phyloP scores from a whole-genome alignment of 2,888 invertebrate species.

The Horisme vitalbata region DNA sequence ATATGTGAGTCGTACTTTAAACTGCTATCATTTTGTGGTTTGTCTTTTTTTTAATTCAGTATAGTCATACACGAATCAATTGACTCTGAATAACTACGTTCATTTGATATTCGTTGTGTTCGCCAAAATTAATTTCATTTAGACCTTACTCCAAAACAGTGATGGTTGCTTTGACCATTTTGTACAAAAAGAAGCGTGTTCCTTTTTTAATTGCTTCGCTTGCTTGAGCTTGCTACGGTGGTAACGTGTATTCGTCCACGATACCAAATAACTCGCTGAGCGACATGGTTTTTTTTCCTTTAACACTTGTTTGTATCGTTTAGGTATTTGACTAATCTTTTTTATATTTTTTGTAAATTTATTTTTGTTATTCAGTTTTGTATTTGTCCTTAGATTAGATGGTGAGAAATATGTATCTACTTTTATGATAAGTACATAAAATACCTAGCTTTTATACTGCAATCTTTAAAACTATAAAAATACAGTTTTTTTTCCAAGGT shows the following conservation, averaged over 20 bases:
- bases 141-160: constrained; percentile 49
- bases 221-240: constrained; percentile 76
- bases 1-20: too few relatives aligned
- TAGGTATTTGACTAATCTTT: constrained; percentile 72
- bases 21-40: too few relatives aligned
- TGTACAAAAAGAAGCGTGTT: constrained; percentile 25
- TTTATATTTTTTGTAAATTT: constrained; percentile 34
- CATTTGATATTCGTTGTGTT: too few relatives aligned
- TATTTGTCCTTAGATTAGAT: constrained; percentile 33
- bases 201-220: constrained; percentile 65
- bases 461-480: too few relatives aligned
- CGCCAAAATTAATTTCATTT: constrained; percentile 11
- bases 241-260: constrained; percentile 46
- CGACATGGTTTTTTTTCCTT: constrained; percentile 73
- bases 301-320: constrained; percentile 80
- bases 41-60: too few relatives aligned
- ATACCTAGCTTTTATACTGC: too few relatives aligned
- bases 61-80: too few relatives aligned
- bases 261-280: constrained; percentile 67
- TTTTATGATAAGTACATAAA: too few relatives aligned
- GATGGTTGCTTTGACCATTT: constrained; percentile 40
- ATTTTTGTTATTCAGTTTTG: constrained; percentile 37
- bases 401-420: too few relatives aligned
- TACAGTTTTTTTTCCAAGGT: too few relatives aligned
- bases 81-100: too few relatives aligned